These are phyloP conservation scores for Amblyraja radiata DNA, from an alignment of 2,797 vertebrate genomes.

Conservation along the genomic window DNA sequence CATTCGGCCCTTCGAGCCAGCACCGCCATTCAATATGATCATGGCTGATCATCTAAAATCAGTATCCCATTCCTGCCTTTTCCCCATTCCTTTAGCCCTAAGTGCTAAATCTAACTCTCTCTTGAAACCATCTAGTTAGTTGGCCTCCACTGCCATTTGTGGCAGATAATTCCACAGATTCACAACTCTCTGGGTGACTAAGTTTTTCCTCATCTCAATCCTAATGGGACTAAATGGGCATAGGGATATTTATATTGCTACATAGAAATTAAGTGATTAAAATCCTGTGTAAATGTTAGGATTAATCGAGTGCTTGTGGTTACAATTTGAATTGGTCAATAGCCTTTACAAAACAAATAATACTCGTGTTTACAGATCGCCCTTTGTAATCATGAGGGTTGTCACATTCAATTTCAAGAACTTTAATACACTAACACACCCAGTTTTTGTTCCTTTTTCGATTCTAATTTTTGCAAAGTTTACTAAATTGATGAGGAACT, in stretches of 20 bases:
- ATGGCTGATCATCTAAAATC: too few species aligned
- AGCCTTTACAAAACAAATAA: background rate
- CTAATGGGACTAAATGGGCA: too few species aligned
- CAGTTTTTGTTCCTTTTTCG: constrained; percentile 10
- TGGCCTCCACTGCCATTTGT: too few species aligned
- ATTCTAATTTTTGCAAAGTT: background rate
- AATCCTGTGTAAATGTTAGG: background rate
- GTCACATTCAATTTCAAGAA: background rate
- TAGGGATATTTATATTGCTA: background rate
- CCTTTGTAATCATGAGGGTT: background rate
- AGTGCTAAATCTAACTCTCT: too few species aligned
- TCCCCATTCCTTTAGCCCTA: too few species aligned
- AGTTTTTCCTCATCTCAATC: too few species aligned
- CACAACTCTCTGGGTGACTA: too few species aligned
- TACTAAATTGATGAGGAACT: background rate
- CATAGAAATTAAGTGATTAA: background rate
- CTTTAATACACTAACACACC: background rate
- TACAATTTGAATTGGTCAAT: background rate
- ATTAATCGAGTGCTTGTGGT: background rate
- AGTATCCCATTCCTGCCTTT: too few species aligned
- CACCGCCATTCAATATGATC: too few species aligned
- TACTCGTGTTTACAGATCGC: background rate
- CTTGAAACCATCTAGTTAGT: too few species aligned
- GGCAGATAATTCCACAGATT: too few species aligned
- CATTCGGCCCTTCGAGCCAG: too few species aligned